Evolutionary conservation across 2,797 vertebrate genomes (phyloP).

Genomic region (Cossypha heuglini): DNA sequence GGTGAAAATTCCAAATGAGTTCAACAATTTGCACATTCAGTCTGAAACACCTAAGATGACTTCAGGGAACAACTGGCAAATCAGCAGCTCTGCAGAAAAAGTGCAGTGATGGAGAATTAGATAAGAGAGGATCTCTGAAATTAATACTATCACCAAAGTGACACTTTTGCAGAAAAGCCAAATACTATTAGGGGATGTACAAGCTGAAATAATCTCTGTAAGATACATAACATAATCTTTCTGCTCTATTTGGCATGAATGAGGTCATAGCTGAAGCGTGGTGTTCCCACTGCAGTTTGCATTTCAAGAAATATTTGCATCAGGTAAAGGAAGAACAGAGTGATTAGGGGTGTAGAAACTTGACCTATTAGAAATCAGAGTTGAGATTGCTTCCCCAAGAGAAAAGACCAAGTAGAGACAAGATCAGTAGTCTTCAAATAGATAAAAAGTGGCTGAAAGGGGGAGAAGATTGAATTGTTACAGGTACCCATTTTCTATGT

Average conservation of each 20-base stretch:
- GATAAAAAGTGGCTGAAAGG: background rate
- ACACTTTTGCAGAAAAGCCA: constrained; percentile 4
- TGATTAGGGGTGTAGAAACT: background rate
- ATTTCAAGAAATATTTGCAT: constrained; percentile 33
- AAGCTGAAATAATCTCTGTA: background rate
- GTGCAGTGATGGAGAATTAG: background rate
- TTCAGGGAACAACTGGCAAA: background rate
- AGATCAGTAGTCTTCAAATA: background rate
- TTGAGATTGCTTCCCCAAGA: background rate
- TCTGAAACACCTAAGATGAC: background rate
- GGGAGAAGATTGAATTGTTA: background rate
- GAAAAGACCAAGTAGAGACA: background rate
- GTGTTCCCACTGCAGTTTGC: background rate
- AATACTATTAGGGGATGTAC: background rate
- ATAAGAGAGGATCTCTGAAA: background rate
- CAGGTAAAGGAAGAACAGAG: background rate
- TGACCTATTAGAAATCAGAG: background rate
- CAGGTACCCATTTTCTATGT: background rate
- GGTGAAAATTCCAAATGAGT: background rate
- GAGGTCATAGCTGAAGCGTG: background rate
- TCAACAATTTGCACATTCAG: background rate
- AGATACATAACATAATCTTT: constrained; percentile 3
- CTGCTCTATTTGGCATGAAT: constrained; percentile 40
- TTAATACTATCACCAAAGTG: background rate
- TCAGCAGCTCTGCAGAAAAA: background rate